Evolutionary conservation across 2,797 vertebrate genomes (phyloP), one percentile per base, ranked within the genome.

Genomic region (Enteromius afrohamiltoni): DNA sequence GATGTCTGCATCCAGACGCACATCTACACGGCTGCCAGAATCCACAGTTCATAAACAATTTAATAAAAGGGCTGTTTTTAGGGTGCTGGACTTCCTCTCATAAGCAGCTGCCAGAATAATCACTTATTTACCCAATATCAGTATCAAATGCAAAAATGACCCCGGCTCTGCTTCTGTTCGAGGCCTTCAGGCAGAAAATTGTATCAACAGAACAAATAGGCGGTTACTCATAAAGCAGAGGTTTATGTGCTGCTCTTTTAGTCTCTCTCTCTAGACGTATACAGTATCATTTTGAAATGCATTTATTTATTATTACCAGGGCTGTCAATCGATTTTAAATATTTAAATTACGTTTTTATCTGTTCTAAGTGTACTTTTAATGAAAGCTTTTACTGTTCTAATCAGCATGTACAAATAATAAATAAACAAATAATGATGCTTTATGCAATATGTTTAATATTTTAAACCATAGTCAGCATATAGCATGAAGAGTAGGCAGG

Each of bases 141-240:
- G 85, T 89, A 91, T 91, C 87, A 85, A 78, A 91, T 89, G 85
- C 75, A 34, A 19, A 76, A 65, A 40, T 64, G 70, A 42, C 55
- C 23, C 29, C 37, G 45, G 76, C 58, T 31, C 1, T 42, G 74
- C 23, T 69, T 83, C 82, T 45, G 65, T 85, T 80, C 1, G 13
- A 21, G 40, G 88, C 86, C 75, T 4, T 64, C 37, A 9, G 85
- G 89, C 90, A 90, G 86, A 85, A 84, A 89, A 87, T 86, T 88
- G 80, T 91, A 87, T 88, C 90, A 91, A 91, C 91, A 89, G 88
- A 88, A 75, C 85, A 90, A 91, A 91, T 91, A 90, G 89, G 88
- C 90, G 89, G 88, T 89, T 91, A 90, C 89, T 91, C 87, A 87
- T 93, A 91, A 92, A 91, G 88, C 86, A 16, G 84, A 87, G 91